Percentiles rank a stretch among this genome's conserved stretches.
Evolutionary conservation across 2,888 invertebrate species (phyloP).

Genomic region (Troides oblongomaculatus): DNA sequence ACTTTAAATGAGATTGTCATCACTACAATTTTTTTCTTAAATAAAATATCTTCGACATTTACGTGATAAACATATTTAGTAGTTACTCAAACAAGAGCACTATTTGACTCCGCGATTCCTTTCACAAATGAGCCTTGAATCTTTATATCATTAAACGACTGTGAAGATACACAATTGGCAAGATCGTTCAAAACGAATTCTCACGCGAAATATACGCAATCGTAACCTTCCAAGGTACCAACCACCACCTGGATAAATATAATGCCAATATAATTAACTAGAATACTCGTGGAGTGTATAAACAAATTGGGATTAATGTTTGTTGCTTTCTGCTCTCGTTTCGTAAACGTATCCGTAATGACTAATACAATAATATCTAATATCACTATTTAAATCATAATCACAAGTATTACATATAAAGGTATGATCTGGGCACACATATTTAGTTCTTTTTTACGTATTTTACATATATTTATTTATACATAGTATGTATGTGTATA

Average conservation of each 20-base stretch:
- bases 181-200: slow-evolving; percentile 56
- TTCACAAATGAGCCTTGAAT: slow-evolving; percentile 68
- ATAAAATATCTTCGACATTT: no score
- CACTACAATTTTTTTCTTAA: no score
- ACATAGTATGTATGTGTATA: no score
- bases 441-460: no score
- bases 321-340: no score
- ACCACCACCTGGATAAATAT: slow-evolving; percentile 34
- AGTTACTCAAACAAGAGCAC: not conserved
- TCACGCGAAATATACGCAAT: slow-evolving; percentile 60
- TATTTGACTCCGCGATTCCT: slow-evolving; percentile 44
- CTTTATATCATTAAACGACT: slow-evolving; percentile 56
- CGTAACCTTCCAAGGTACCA: slow-evolving; percentile 47
- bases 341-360: no score
- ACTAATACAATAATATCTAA: no score
- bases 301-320: not conserved
- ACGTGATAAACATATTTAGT: not conserved
- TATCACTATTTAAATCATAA: no score
- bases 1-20: not conserved
- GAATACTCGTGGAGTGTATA: not conserved
- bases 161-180: slow-evolving; percentile 45
- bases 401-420: no score
- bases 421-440: no score
- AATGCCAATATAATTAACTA: not conserved
- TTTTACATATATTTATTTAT: no score